phyloP scores from a whole-genome alignment of 2,888 invertebrate genomes.

The Didymodactylos carnosus region DNA sequence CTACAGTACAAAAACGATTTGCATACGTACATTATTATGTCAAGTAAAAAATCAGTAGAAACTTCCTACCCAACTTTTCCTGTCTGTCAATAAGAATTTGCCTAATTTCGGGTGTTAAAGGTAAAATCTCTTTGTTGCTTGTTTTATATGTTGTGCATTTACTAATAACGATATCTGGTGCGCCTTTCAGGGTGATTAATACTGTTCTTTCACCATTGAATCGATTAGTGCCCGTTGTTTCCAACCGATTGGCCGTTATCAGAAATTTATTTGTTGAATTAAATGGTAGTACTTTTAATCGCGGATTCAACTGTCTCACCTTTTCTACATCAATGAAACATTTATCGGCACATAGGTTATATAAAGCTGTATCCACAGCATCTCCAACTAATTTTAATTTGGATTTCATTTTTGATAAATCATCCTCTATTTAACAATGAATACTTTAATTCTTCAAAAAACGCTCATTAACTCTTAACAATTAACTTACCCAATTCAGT shows the following conservation, averaged over 20 bases:
- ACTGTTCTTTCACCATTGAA: background rate
- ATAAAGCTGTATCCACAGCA: background rate
- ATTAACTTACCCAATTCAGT: background rate
- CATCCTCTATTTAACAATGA: no score
- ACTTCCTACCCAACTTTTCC: background rate
- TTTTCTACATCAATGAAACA: background rate
- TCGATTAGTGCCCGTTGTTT: background rate
- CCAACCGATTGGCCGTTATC: background rate
- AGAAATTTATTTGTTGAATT: background rate
- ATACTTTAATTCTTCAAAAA: no score
- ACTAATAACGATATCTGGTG: background rate
- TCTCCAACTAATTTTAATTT: background rate
- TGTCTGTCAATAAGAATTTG: background rate
- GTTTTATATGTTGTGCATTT: background rate
- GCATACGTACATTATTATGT: no score
- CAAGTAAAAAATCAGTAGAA: no score
- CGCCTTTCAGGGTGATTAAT: background rate
- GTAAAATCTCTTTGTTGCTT: background rate
- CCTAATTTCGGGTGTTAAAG: background rate
- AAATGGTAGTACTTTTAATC: background rate
- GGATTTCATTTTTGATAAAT: background rate
- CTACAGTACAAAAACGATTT: no score
- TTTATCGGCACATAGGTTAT: background rate
- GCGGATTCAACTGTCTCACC: background rate
- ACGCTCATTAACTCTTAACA: no score